These are phyloP conservation scores for Poeciliopsis gracilis DNA, from an alignment of 2,797 vertebrate species.

Conservation along the genomic window DNA sequence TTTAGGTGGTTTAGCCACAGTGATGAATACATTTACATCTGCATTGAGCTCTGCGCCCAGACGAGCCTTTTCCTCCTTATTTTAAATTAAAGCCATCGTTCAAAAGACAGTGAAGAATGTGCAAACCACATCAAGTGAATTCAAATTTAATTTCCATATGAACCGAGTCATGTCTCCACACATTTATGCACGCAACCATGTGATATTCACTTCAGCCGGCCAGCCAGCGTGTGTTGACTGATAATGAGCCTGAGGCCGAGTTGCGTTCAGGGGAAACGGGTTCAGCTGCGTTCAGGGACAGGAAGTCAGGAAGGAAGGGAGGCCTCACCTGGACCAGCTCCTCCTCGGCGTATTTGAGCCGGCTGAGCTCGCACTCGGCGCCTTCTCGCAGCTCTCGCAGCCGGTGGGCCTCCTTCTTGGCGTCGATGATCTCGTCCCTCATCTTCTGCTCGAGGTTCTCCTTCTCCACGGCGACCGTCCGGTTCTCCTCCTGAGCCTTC, in stretches of 20 bases:
- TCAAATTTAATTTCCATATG: background rate
- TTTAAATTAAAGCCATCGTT: slow-evolving; percentile 4
- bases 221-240: background rate
- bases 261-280: no score
- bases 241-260: background rate
- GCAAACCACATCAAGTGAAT: background rate
- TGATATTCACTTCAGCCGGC: background rate
- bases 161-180: background rate
- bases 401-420: slow-evolving; percentile 93
- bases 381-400: slow-evolving; percentile 91
- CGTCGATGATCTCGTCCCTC: slow-evolving; percentile 95
- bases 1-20: slow-evolving; percentile 16
- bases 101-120: background rate
- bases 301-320: no score
- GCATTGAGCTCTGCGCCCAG: background rate
- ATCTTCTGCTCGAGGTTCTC: slow-evolving; percentile 98
- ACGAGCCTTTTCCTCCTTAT: background rate
- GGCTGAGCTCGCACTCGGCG: slow-evolving; percentile 93
- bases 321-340: slow-evolving; percentile 93
- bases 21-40: slow-evolving; percentile 4
- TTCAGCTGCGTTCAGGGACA: background rate
- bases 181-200: background rate
- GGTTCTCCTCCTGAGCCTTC: slow-evolving; percentile 98
- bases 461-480: slow-evolving; percentile 97
- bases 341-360: slow-evolving; percentile 96